A percentile compares a stretch with the other conserved stretches of the same genome.
phyloP scores from a whole-genome alignment of 37 sponge, comb jelly and placozoan genomes.

The Cliona cf. orientalis region DNA sequence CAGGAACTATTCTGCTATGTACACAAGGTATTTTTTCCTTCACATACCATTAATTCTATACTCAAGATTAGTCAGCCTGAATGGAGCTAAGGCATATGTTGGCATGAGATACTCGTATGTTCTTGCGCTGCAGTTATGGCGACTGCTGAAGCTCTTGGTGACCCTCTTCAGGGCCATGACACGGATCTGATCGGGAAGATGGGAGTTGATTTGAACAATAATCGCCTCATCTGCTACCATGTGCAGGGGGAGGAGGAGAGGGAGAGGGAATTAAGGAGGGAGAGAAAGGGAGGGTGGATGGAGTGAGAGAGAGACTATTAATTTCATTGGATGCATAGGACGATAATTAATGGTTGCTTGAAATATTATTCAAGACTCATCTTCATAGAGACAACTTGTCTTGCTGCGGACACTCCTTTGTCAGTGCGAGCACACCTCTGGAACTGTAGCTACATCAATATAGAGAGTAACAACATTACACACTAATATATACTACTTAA shows the following conservation, averaged over 20 bases:
- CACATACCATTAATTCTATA: no score
- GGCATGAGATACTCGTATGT: slow-evolving; percentile 91
- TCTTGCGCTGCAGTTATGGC: slow-evolving; percentile 64
- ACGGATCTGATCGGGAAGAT: slow-evolving; percentile 75
- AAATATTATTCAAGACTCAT: slow-evolving; percentile 42
- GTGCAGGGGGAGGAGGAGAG: slow-evolving; percentile 21
- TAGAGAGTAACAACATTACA: no score
- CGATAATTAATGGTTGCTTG: neutral
- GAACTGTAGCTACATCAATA: no score
- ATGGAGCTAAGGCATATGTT: slow-evolving; percentile 93
- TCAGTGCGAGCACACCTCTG: no score
- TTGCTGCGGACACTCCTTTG: slow-evolving; percentile 97
- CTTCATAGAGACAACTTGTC: slow-evolving; percentile 95
- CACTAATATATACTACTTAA: no score
- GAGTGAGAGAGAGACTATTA: no score
- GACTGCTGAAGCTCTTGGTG: slow-evolving; percentile 69
- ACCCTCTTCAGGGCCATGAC: slow-evolving; percentile 62
- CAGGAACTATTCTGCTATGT: no score
- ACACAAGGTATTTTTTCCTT: no score
- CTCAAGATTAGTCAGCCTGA: slow-evolving; percentile 37
- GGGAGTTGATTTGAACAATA: slow-evolving; percentile 47
- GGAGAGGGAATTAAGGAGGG: no score
- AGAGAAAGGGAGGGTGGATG: no score
- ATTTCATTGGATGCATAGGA: no score
- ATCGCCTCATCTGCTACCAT: slow-evolving; percentile 49